Evolutionary conservation across 2,888 invertebrate species (phyloP), one percentile per base, ranked within the genome.

Genomic region (Hemicrepidius hirtus): DNA sequence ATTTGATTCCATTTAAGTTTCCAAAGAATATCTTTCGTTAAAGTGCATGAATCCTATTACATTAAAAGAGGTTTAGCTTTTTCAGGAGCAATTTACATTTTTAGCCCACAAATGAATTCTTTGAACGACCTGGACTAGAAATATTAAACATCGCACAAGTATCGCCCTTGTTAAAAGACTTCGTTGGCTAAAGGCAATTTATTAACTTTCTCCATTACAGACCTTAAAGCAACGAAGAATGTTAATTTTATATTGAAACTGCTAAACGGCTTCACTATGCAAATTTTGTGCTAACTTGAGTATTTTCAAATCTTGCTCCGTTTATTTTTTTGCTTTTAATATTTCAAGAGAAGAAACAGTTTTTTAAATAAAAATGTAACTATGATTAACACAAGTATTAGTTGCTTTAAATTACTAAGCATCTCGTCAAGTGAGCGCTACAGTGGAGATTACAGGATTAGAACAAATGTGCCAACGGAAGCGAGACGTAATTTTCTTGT

Each of bases 401-500:
- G 50, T 50, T 40, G 35, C 20, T 50, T 28, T 50, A 40, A 64
- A 49, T 50, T 50, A 46, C 50, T 49, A 46, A 37, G 50, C 37
- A 37, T 49, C 35, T 49, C 50, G 35, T 49, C 32, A 37, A 64
- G 50, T 35, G 28, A 49, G 37, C 64, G 20, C 35, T 64, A 50
- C 37, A 50, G 50, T 21, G 49, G 64, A 50, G 64, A 64, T 64
- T 64, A 64, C 37, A 35, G 64, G 64, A 64, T 64, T 64, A 49
- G 50, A 64, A 64, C 50, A 50, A 64, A 50, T 16, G 64, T 50
- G 49, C 40, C 12, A 46, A 50, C 37, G 37, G 64, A 50, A 13
- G 40, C 37, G 57, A 68, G 35, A 62, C 40, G 62, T 62, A 68
- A 68, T 68, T 68, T 68, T 63, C 68, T 62, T 68, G 60, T 57